Evolutionary conservation across 2,888 invertebrate genomes (phyloP).

Genomic region (Heliconius ethilla): DNA sequence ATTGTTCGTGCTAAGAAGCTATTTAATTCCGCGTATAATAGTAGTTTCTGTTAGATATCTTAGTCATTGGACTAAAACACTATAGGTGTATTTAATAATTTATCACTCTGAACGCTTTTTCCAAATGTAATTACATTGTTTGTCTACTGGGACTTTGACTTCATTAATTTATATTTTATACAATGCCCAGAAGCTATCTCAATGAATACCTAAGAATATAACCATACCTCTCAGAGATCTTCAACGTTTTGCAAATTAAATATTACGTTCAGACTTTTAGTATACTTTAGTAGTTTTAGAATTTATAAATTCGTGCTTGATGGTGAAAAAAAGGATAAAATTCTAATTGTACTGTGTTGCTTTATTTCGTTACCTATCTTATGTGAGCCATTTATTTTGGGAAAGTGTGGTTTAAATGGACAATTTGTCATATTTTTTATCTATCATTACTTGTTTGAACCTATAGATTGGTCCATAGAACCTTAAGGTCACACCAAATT

Average conservation of each 20-base stretch:
- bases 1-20: neutral
- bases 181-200: neutral
- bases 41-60: neutral
- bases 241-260: neutral
- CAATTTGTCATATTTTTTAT: too few relatives aligned
- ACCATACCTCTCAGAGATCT: neutral
- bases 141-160: slow-evolving; percentile 1
- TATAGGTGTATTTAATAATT: neutral
- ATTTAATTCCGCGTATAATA: neutral
- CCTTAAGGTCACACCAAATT: too few relatives aligned
- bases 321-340: too few relatives aligned
- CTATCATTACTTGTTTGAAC: too few relatives aligned
- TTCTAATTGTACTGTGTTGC: too few relatives aligned
- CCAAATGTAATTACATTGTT: neutral
- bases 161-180: slow-evolving; percentile 10
- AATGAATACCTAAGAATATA: neutral
- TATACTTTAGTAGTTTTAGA: too few relatives aligned
- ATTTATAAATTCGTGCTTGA: too few relatives aligned
- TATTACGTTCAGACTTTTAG: too few relatives aligned
- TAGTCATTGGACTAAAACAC: neutral
- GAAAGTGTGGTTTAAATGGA: too few relatives aligned
- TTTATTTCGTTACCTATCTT: too few relatives aligned
- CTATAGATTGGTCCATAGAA: too few relatives aligned
- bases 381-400: too few relatives aligned
- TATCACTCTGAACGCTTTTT: slow-evolving; percentile 2